Evolutionary conservation across 2,888 invertebrate genomes (phyloP).

Genomic region (Cheilosia urbana): DNA sequence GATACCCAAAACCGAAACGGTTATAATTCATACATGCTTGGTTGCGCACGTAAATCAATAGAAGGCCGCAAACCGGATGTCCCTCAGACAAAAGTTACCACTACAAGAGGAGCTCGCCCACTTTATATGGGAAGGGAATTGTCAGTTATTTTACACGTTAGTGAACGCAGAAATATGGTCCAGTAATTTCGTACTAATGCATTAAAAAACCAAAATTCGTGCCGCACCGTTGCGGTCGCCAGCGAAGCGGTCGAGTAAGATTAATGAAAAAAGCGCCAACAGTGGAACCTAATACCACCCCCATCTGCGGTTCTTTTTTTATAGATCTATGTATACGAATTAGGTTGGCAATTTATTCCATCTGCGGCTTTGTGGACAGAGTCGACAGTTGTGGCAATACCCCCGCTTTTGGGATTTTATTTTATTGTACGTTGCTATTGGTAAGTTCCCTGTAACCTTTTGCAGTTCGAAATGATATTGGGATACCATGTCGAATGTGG

Average conservation of each 20-base stretch:
- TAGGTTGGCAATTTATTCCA: no score
- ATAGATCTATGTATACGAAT: background rate
- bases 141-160: background rate
- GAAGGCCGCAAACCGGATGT: background rate
- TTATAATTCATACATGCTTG: background rate
- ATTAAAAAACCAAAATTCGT: background rate
- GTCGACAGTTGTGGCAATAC: no score
- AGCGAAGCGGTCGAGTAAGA: background rate
- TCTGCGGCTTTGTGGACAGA: no score
- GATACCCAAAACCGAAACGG: background rate
- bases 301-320: background rate
- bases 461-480: no score
- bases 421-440: no score
- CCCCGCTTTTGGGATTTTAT: no score
- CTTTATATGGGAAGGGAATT: background rate
- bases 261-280: background rate
- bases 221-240: background rate
- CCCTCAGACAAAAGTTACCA: background rate
- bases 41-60: background rate
- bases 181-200: background rate
- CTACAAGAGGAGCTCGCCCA: background rate
- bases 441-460: no score
- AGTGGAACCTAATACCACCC: background rate
- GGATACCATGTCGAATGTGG: no score
- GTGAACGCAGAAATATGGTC: background rate